Percentiles rank a stretch among this genome's conserved stretches.
These are phyloP conservation scores for Myiothlypis chrysogaster DNA, from an alignment of 2,797 vertebrate genomes.

Conservation along the genomic window DNA sequence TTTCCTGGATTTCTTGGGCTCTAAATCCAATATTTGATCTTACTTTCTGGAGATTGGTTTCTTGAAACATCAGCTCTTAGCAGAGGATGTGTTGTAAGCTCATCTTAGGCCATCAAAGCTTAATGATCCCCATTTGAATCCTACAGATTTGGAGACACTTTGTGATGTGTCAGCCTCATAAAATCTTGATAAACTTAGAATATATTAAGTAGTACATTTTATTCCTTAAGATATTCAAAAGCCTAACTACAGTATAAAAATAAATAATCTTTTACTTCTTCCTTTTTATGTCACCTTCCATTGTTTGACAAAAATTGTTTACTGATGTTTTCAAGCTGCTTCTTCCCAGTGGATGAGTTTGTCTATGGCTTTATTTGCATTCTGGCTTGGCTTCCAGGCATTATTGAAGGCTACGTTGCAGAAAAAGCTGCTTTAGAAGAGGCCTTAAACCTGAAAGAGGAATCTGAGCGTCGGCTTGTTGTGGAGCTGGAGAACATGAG, in stretches of 20 bases:
- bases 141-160: neutral
- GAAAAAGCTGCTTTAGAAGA: constrained; percentile 88
- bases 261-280: neutral
- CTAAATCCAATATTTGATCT: neutral
- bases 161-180: neutral
- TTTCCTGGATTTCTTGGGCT: neutral
- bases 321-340: neutral
- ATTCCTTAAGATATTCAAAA: neutral
- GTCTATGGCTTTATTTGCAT: neutral
- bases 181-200: neutral
- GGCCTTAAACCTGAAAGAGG: constrained; percentile 84
- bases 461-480: constrained; percentile 80
- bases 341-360: neutral
- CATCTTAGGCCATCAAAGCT: neutral
- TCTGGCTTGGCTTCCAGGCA: constrained; percentile 74
- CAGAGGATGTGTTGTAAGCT: neutral
- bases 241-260: neutral
- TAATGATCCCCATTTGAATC: neutral
- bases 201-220: neutral
- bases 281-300: neutral
- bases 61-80: neutral
- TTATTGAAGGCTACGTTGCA: constrained; percentile 86
- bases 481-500: constrained; percentile 84
- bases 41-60: neutral
- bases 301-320: neutral